phyloP scores from a whole-genome alignment of 2,888 invertebrate species.

The Trichogramma dendrolimi region DNA sequence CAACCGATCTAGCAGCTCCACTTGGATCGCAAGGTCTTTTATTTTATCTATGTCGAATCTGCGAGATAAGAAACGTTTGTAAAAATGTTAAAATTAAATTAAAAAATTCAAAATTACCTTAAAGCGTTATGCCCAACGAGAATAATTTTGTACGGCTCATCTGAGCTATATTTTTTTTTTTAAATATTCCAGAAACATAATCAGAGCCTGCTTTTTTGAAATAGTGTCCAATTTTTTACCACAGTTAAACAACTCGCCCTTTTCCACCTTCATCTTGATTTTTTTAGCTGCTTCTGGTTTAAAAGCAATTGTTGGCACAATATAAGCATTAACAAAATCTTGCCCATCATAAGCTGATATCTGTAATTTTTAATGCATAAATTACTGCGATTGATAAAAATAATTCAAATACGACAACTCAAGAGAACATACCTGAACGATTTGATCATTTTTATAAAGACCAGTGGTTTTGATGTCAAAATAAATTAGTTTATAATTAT shows the following conservation, averaged over 20 bases:
- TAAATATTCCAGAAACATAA: no score
- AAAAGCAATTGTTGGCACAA: background rate
- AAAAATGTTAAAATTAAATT: no score
- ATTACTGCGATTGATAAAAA: no score
- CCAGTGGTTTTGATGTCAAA: conserved; percentile 23
- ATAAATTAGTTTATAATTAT: conserved; percentile 1
- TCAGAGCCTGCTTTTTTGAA: background rate
- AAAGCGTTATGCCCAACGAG: no score
- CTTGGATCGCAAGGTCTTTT: no score
- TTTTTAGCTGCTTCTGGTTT: background rate
- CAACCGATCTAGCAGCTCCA: no score
- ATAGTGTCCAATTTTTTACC: background rate
- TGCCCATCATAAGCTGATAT: conserved; percentile 9
- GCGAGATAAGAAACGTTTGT: no score
- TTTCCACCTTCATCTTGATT: background rate
- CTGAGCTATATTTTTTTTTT: no score
- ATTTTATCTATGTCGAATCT: no score
- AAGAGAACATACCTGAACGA: conserved; percentile 19
- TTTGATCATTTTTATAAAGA: conserved; percentile 12
- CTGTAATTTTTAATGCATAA: background rate
- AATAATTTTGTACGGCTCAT: no score
- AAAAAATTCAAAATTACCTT: no score
- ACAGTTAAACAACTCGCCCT: background rate
- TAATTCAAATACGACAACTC: background rate
- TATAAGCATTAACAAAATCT: background rate